These are phyloP conservation scores for Matsumurasca onukii DNA, from an alignment of 1,140 invertebrate species.

Conservation along the genomic window DNA sequence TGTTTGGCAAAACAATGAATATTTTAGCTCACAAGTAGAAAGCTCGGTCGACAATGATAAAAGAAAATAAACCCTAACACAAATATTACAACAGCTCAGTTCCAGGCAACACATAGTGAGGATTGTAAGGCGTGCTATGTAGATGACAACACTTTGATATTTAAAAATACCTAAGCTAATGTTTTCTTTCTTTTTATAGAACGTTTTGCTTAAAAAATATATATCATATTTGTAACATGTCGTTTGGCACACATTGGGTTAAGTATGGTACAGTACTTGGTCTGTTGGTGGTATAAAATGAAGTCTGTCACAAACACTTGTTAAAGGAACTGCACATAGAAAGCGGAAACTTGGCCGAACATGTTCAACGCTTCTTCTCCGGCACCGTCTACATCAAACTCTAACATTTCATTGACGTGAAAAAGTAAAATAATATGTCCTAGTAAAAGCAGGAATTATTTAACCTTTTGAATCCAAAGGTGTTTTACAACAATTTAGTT, in stretches of 20 bases:
- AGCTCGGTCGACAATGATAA: too few relatives aligned
- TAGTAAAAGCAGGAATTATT: too few relatives aligned
- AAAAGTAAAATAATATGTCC: too few relatives aligned
- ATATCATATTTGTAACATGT: constrained; percentile 27
- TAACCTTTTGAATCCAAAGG: too few relatives aligned
- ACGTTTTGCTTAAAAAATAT: constrained; percentile 29
- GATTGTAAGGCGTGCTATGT: constrained; percentile 15
- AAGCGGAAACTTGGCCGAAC: constrained; percentile 9
- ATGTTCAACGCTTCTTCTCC: too few relatives aligned
- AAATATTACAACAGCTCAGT: too few relatives aligned
- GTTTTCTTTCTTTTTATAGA: constrained; percentile 25
- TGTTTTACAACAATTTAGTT: too few relatives aligned
- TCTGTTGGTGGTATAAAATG: constrained; percentile 1
- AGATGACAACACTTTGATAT: constrained; percentile 1
- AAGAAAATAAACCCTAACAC: too few relatives aligned
- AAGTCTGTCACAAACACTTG: neutral
- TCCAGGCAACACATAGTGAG: neutral
- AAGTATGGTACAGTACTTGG: constrained; percentile 22
- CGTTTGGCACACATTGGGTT: constrained; percentile 28
- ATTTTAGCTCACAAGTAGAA: too few relatives aligned
- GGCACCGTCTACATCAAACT: neutral
- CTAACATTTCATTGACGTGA: neutral
- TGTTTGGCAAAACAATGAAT: too few relatives aligned
- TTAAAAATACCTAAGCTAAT: constrained; percentile 22
- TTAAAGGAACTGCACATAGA: constrained; percentile 20